Evolutionary conservation across 2,113 vertebrate species (phyloP).

Genomic region (Halcyon malimbica): DNA sequence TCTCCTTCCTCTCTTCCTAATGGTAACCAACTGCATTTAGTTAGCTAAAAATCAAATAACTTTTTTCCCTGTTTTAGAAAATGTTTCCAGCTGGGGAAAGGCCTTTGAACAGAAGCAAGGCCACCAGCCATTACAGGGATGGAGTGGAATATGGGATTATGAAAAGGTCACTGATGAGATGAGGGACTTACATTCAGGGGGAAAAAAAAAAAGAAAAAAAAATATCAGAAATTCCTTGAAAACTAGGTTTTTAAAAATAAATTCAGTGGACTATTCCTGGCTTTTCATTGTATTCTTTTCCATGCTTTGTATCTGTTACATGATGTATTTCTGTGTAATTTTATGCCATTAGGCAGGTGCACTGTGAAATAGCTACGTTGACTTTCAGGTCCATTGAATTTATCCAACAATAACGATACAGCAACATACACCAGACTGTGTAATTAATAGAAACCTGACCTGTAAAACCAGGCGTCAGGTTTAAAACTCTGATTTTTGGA

Average conservation of each 20-base stretch:
- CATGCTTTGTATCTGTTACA: background rate
- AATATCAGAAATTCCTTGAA: background rate
- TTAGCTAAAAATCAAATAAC: background rate
- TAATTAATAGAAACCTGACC: background rate
- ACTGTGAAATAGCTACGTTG: background rate
- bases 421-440: rapidly evolving
- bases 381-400: background rate
- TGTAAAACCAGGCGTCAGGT: background rate
- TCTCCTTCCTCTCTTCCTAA: background rate
- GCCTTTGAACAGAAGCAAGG: slow-evolving; percentile 14
- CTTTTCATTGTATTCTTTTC: background rate
- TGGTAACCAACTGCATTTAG: background rate
- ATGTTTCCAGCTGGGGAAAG: slow-evolving; percentile 21
- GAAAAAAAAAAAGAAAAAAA: background rate
- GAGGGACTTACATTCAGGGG: background rate
- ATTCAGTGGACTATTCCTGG: background rate
- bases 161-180: background rate
- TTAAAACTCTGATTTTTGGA: background rate
- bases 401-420: background rate
- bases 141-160: background rate
- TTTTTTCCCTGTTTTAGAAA: slow-evolving; percentile 17
- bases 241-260: background rate
- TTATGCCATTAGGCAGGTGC: background rate
- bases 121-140: background rate
- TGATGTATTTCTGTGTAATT: background rate